Base-by-base conservation (phyloP, 2,113 vertebrate species). In the Thunnus maccoyii region DNA sequence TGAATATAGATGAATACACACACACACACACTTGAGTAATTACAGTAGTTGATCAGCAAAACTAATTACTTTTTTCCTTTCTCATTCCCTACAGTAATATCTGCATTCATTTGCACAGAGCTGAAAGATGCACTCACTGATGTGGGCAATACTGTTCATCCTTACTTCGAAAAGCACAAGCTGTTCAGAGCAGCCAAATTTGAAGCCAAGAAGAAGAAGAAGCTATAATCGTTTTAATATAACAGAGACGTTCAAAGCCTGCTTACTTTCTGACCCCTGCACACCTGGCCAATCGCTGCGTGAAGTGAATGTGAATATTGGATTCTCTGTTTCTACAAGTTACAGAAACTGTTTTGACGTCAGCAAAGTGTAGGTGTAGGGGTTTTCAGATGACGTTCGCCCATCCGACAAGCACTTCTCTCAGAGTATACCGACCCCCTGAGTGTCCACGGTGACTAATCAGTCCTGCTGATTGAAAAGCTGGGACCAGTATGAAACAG, bases 351-450 rank as follows among this genome's bases (percentile, higher is more conserved):
- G 11, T 9, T 41, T 9, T 41, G 36, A 41, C 7, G 5, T 41
- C 9, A 9, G 36, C 36, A 41, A 9, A 41, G 7, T 41, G 9
- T 41, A 41, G 36, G 36, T 41, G 36, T 41, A 9, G 36, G 36
- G 36, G 36, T 41, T 67, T 36, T n/a, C 4, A 36, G 48, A 50
- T 5, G 15, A 47, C 51, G 47, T n/a, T 22, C 16, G 18, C 17
- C 65, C 65, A 68, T 68, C 48, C 52, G 65, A 68, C 65, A 67
- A 12, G 16, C 65, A 67, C 65, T 32, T 67, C 51, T 67, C 20
- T 71, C 46, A 16, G 52, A 32, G 25, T 30, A 51, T 27, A 66
- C 41, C 16, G 16, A 25, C 20, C 22, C 46, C 48, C 48, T 9
- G 15, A 8, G 46, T 30, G 63, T 50, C 62, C 62, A 65, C 16